Evolutionary conservation across 2,888 invertebrate species (phyloP).

Genomic region (Epinotia bilunana): DNA sequence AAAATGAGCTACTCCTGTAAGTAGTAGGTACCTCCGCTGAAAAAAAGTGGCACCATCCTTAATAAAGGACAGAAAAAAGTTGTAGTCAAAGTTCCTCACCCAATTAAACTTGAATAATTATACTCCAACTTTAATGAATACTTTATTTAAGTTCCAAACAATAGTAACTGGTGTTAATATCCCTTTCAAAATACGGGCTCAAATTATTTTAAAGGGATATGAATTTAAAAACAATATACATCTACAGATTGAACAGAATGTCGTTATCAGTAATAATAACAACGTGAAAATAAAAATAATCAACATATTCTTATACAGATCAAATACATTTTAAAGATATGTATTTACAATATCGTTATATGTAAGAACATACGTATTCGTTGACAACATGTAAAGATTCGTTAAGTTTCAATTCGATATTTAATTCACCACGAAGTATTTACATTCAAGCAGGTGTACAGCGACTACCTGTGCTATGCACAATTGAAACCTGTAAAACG

Average conservation of each 20-base stretch:
- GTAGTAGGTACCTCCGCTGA: neutral
- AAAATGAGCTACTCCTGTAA: neutral
- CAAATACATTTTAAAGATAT: constrained; percentile 60
- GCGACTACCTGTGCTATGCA: constrained; percentile 69
- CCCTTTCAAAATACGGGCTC: constrained; percentile 83
- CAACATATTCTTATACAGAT: constrained; percentile 45
- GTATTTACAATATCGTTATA: constrained; percentile 63
- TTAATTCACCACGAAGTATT: constrained; percentile 57
- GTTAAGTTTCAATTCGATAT: constrained; percentile 59
- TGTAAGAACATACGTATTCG: constrained; percentile 57
- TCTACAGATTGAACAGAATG: constrained; percentile 37
- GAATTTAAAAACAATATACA: constrained; percentile 54
- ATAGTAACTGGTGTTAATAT: constrained; percentile 66
- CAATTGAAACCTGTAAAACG: constrained; percentile 57
- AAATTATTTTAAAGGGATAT: constrained; percentile 83
- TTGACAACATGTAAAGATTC: constrained; percentile 60
- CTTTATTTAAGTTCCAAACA: constrained; percentile 60
- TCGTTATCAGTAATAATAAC: constrained; percentile 12
- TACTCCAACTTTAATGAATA: constrained; percentile 50
- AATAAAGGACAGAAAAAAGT: neutral
- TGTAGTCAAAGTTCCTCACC: neutral
- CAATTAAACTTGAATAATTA: constrained; percentile 27
- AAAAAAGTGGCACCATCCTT: neutral
- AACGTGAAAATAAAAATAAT: constrained; percentile 23
- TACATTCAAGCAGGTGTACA: constrained; percentile 54